These are phyloP conservation scores for Leptodactylus fallax DNA, from an alignment of 2,797 vertebrate species.

Conservation along the genomic window DNA sequence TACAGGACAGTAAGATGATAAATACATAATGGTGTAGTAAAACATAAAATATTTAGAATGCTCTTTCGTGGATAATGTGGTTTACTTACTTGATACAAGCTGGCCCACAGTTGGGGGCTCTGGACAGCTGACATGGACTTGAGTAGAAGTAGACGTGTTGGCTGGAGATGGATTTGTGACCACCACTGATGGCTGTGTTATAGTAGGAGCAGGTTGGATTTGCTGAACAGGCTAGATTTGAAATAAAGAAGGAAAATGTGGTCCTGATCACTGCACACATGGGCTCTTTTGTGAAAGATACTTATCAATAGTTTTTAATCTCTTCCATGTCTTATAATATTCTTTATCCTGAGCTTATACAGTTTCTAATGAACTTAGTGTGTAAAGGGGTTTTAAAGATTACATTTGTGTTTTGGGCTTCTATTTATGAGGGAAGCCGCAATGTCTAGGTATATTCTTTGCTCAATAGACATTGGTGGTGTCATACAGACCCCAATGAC, in stretches of 20 bases:
- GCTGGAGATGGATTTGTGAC: slow-evolving; percentile 79
- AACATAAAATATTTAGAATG: background rate
- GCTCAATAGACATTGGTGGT: no score
- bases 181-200: slow-evolving; percentile 83
- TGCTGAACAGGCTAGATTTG: slow-evolving; percentile 71
- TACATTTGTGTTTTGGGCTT: no score
- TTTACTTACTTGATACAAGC: slow-evolving; percentile 89
- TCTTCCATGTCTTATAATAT: background rate
- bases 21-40: background rate
- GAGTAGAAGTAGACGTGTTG: slow-evolving; percentile 69
- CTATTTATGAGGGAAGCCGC: no score
- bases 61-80: background rate
- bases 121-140: slow-evolving; percentile 83
- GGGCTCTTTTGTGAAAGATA: no score
- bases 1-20: background rate
- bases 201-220: slow-evolving; percentile 72
- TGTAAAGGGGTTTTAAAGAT: no score
- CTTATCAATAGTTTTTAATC: background rate
- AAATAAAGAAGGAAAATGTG: background rate
- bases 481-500: no score
- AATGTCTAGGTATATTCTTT: no score
- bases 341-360: background rate
- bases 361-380: background rate
- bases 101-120: slow-evolving; percentile 93
- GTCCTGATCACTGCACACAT: no score